A percentile compares a stretch with the other conserved stretches of the same genome.
Evolutionary conservation across 2,113 vertebrate genomes (phyloP).

Genomic region (Hassar affinis): DNA sequence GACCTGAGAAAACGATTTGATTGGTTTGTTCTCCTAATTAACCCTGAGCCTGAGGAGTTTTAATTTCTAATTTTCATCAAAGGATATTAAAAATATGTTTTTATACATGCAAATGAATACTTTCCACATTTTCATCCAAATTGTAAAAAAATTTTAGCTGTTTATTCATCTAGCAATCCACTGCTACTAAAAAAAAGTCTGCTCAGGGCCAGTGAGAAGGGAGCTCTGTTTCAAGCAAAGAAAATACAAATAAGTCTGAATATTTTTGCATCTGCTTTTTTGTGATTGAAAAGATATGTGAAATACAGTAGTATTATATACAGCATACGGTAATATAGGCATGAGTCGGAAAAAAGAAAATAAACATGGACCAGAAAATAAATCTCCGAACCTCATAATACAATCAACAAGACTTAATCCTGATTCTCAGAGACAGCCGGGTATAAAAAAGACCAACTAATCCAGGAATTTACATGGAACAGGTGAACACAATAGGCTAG

Average conservation of each 20-base stretch:
- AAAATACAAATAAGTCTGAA: background rate
- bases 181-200: background rate
- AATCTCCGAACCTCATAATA: background rate
- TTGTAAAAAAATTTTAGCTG: no score
- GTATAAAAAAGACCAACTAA: background rate
- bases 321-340: background rate
- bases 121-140: background rate
- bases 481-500: background rate
- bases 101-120: background rate
- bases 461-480: background rate
- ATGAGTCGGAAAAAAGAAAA: background rate
- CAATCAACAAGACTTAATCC: background rate
- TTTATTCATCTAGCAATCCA: background rate
- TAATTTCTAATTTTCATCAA: slow-evolving; percentile 15
- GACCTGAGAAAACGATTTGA: slow-evolving; percentile 64
- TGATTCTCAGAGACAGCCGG: background rate
- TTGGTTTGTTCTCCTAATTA: slow-evolving; percentile 60
- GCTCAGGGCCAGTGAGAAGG: background rate
- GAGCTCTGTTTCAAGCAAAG: background rate
- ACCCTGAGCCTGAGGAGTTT: background rate
- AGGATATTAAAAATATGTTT: background rate
- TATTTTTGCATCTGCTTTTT: background rate
- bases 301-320: background rate
- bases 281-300: background rate
- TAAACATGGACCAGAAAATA: background rate